These are phyloP conservation scores for Dinothrombium tinctorium DNA, from an alignment of 1,140 invertebrate genomes.

Conservation along the genomic window DNA sequence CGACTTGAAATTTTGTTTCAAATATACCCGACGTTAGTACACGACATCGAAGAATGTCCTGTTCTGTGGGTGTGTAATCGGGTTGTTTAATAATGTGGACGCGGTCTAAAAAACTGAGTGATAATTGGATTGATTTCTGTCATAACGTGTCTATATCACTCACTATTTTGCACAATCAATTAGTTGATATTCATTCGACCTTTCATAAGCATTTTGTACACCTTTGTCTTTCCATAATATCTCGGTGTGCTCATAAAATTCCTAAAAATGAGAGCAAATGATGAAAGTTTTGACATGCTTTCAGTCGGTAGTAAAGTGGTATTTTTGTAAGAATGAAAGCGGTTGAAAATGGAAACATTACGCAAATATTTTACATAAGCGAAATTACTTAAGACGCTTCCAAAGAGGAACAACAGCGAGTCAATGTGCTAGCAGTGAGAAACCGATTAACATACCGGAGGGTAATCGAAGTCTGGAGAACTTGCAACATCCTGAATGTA, in stretches of 20 bases:
- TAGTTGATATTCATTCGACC: conserved; percentile 97
- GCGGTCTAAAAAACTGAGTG: conserved; percentile 64
- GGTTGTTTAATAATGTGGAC: conserved; percentile 79
- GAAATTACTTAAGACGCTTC: too few relatives aligned
- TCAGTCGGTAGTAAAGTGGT: too few relatives aligned
- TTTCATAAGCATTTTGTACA: conserved; percentile 74
- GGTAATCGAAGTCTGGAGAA: conserved; percentile 42
- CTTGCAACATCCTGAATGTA: conserved; percentile 62
- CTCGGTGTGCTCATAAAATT: conserved; percentile 92
- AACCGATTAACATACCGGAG: conserved; percentile 41
- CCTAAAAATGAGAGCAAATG: conserved; percentile 24
- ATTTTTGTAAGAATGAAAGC: too few relatives aligned
- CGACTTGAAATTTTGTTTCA: conserved; percentile 96
- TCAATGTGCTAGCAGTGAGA: too few relatives aligned
- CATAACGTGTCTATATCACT: conserved; percentile 24
- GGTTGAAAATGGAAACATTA: too few relatives aligned
- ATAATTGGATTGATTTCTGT: conserved; percentile 19
- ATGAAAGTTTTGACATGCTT: background rate
- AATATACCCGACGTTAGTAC: conserved; percentile 99
- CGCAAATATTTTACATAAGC: too few relatives aligned
- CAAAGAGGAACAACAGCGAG: too few relatives aligned
- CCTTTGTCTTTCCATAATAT: conserved; percentile 86
- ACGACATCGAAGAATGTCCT: conserved; percentile 92
- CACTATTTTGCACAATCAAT: conserved; percentile 99
- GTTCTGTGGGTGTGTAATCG: conserved; percentile 92